Conservation (phyloP, 2,113 vertebrate genomes). For the Alosa alosa region DNA sequence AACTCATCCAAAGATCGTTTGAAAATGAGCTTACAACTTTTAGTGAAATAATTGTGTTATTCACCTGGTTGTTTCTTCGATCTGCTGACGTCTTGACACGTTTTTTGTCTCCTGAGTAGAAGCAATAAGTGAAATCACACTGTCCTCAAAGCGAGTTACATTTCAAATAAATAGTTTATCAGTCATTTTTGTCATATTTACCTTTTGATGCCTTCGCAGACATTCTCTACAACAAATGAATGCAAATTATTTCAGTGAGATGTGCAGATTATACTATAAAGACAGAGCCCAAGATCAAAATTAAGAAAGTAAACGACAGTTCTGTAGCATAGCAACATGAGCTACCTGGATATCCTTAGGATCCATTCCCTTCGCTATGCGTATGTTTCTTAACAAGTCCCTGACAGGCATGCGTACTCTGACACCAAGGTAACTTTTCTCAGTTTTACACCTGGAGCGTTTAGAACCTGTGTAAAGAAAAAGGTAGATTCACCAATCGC, state of each 20-base stretch:
- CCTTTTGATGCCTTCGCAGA: constrained; percentile 51
- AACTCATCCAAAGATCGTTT: background rate
- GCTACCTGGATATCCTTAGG: constrained; percentile 65
- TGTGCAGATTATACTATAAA: background rate
- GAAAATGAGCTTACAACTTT: background rate
- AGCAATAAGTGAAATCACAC: constrained; percentile 3
- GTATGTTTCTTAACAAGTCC: constrained; percentile 76
- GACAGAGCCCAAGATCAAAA: fast-evolving
- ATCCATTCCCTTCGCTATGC: constrained; percentile 68
- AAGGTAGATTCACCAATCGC: background rate
- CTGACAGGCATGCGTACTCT: constrained; percentile 82
- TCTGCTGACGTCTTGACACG: constrained; percentile 66
- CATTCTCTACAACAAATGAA: constrained; percentile 29
- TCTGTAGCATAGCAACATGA: background rate
- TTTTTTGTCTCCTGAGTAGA: constrained; percentile 65
- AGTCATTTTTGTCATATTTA: constrained; percentile 39
- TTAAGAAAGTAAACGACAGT: background rate
- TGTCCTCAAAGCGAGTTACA: background rate
- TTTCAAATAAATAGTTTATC: background rate
- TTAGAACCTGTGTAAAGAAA: constrained; percentile 52
- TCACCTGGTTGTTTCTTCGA: constrained; percentile 64
- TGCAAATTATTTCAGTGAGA: background rate
- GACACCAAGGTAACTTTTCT: constrained; percentile 79
- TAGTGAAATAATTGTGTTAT: constrained; percentile 30
- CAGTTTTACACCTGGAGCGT: constrained; percentile 38